Evolutionary conservation across 2,888 invertebrate species (phyloP).

Genomic region (Erebia aethiops): DNA sequence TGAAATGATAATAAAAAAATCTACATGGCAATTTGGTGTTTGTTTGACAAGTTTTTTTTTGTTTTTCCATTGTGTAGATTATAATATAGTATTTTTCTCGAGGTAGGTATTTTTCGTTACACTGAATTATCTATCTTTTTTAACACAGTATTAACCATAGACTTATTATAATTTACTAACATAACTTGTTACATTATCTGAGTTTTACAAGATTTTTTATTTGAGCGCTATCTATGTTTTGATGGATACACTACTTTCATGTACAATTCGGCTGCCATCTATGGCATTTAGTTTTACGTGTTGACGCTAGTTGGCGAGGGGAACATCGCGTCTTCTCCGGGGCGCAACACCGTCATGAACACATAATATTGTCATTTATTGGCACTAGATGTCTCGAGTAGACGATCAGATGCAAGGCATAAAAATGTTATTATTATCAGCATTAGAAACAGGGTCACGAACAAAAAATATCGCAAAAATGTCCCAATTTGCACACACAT

Average conservation of each 20-base stretch:
- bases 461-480: no score
- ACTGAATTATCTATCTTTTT: no score
- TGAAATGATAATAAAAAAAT: not conserved
- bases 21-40: not conserved
- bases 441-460: no score
- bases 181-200: no score
- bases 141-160: no score
- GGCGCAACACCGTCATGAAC: not conserved
- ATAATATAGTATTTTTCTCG: no score
- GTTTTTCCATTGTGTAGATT: not conserved
- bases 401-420: not conserved
- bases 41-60: not conserved
- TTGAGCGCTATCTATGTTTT: slow-evolving; percentile 12
- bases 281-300: not conserved
- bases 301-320: slow-evolving; percentile 23
- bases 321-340: not conserved
- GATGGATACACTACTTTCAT: slow-evolving; percentile 3
- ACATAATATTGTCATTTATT: not conserved
- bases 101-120: no score
- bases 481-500: no score
- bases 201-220: no score
- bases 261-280: not conserved
- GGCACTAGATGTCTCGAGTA: slow-evolving; percentile 24
- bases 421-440: no score
- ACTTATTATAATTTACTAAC: no score